phyloP scores from a whole-genome alignment of 1,140 invertebrate genomes.

The Heterodera schachtii region DNA sequence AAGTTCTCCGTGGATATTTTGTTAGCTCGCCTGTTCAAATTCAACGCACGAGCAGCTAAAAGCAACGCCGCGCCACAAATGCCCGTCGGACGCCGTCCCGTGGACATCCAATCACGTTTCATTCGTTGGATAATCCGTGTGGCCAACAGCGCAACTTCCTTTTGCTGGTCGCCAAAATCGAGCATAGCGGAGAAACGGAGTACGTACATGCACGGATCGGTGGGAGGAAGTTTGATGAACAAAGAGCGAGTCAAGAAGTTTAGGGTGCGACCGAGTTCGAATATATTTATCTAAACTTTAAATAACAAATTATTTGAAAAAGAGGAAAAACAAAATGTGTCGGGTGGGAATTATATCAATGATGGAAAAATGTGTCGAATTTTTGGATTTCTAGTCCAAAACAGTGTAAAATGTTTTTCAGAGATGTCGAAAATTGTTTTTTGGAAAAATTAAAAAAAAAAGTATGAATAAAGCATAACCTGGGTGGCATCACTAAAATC shows the following conservation, averaged over 20 bases:
- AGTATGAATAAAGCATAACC: conserved; percentile 56
- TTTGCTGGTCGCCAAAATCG: conserved; percentile 75
- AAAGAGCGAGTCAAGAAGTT: conserved; percentile 83
- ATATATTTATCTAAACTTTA: conserved; percentile 83
- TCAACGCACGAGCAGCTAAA: conserved; percentile 87
- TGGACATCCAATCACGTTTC: conserved; percentile 96
- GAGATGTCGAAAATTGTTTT: too few relatives aligned
- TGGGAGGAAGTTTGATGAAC: conserved; percentile 87
- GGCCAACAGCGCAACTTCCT: conserved; percentile 82
- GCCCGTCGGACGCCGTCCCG: conserved; percentile 86
- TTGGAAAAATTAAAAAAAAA: neutral
- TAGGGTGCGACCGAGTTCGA: conserved; percentile 89
- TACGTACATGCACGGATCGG: conserved; percentile 90
- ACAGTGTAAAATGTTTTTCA: too few relatives aligned
- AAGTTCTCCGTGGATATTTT: neutral
- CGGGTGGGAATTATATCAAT: too few relatives aligned
- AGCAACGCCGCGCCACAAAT: conserved; percentile 92
- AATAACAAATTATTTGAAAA: neutral
- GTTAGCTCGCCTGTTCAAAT: conserved; percentile 73
- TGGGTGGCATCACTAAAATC: conserved; percentile 92
- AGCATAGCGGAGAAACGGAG: conserved; percentile 89
- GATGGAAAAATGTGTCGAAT: too few relatives aligned
- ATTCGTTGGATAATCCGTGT: conserved; percentile 89
- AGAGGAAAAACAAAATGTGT: neutral
- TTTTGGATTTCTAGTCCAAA: too few relatives aligned